These are phyloP conservation scores for Cataglyphis albicans DNA, from an alignment of 2,888 invertebrate species.

Conservation along the genomic window DNA sequence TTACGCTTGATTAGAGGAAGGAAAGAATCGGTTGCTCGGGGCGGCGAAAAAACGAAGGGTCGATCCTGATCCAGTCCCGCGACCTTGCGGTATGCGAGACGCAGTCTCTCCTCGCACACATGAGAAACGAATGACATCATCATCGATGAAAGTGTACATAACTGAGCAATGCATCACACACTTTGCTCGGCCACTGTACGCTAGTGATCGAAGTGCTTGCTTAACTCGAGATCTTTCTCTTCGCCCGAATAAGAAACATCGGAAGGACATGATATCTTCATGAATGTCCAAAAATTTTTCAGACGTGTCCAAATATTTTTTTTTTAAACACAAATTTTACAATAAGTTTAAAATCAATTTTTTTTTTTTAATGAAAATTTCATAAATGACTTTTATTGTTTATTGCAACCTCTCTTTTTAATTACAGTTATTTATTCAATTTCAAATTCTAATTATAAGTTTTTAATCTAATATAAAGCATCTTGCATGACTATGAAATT, in stretches of 20 bases:
- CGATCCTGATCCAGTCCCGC: constrained; percentile 59
- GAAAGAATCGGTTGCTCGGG: neutral
- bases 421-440: neutral
- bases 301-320: neutral
- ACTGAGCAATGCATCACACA: constrained; percentile 81
- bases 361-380: neutral
- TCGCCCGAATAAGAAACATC: neutral
- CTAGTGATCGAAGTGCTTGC: constrained; percentile 39
- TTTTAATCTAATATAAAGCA: too few relatives aligned
- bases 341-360: neutral
- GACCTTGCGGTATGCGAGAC: constrained; percentile 75
- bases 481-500: neutral
- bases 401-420: neutral
- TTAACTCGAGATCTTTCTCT: constrained; percentile 3
- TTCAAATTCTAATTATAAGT: neutral
- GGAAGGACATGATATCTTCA: neutral
- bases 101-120: constrained; percentile 61
- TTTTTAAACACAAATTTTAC: neutral
- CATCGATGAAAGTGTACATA: constrained; percentile 81
- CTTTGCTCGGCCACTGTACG: constrained; percentile 8
- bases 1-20: neutral
- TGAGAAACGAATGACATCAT: constrained; percentile 81
- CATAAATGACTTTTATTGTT: neutral
- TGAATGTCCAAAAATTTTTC: neutral
- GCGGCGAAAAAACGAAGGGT: constrained; percentile 24